Evolutionary conservation across 2,888 invertebrate genomes (phyloP).

Genomic region (Asteroscopus sphinx): DNA sequence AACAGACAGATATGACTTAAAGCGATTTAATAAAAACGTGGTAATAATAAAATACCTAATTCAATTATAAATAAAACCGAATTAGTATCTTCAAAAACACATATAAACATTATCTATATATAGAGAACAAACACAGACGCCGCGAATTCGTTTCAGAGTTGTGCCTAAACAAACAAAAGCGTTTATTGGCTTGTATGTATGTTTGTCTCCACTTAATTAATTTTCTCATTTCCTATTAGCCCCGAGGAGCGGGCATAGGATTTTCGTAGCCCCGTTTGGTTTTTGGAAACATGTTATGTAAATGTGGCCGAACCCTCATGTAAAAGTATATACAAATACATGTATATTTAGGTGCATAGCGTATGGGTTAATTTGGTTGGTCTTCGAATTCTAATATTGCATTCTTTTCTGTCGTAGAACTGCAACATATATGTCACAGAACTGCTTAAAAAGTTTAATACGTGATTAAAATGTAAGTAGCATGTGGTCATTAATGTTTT

Average conservation of each 20-base stretch:
- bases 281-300: slow-evolving; percentile 58
- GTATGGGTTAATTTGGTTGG: no score
- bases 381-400: no score
- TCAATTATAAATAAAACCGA: slow-evolving; percentile 45
- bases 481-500: no score
- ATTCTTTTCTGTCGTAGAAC: no score
- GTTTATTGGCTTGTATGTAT: slow-evolving; percentile 69
- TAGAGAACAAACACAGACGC: slow-evolving; percentile 42
- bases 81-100: slow-evolving; percentile 68
- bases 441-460: no score
- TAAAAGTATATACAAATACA: not conserved
- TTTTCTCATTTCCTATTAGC: slow-evolving; percentile 84
- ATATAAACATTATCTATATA: slow-evolving; percentile 29
- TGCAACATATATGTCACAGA: no score
- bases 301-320: slow-evolving; percentile 34
- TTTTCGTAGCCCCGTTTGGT: slow-evolving; percentile 53
- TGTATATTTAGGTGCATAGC: no score
- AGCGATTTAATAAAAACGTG: no score
- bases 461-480: no score
- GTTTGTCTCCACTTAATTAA: slow-evolving; percentile 85
- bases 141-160: slow-evolving; percentile 52
- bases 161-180: slow-evolving; percentile 80
- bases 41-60: slow-evolving; percentile 11
- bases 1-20: no score
- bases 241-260: slow-evolving; percentile 55